A percentile compares a stretch with the other conserved stretches of the same genome.
Conservation (phyloP, 1,140 invertebrate species). For the Euborellia annulipes region DNA sequence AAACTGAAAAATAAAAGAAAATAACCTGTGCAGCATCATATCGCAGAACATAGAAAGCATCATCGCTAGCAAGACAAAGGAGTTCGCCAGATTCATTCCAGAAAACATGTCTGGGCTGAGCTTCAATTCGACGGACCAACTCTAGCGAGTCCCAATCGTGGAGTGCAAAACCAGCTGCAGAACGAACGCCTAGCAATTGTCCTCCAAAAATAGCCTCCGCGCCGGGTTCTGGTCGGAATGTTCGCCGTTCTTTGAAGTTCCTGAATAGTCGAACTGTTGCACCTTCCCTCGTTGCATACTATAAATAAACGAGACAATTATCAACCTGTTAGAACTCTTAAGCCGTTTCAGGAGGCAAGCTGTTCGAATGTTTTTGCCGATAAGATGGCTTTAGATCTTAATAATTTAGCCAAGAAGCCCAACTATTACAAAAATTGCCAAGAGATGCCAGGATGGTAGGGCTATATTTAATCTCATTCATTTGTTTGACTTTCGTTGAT, state of each 20-base stretch:
- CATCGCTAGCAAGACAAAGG: constrained; percentile 87
- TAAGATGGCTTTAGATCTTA: too few relatives aligned
- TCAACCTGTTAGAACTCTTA: not conserved
- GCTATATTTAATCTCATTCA: too few relatives aligned
- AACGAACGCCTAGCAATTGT: constrained; percentile 83
- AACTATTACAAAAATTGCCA: too few relatives aligned
- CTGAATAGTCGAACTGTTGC: constrained; percentile 90
- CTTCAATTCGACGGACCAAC: constrained; percentile 87
- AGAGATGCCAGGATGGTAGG: too few relatives aligned
- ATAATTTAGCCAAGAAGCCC: too few relatives aligned
- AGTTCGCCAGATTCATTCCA: constrained; percentile 96
- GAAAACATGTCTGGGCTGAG: constrained; percentile 82
- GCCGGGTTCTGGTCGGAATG: constrained; percentile 90
- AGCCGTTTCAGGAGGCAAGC: too few relatives aligned
- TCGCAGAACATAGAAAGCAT: constrained; percentile 89
- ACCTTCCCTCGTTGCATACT: constrained; percentile 72
- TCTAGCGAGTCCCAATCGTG: constrained; percentile 96
- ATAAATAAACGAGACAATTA: not conserved
- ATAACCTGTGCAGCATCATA: constrained; percentile 64
- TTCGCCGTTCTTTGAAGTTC: constrained; percentile 95
- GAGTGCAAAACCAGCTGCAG: constrained; percentile 81
- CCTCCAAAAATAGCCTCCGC: constrained; percentile 95
- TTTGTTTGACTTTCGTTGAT: too few relatives aligned
- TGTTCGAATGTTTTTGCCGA: too few relatives aligned
- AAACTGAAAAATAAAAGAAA: too few relatives aligned